Evolutionary conservation across 2,113 vertebrate species (phyloP).

Genomic region (Dicentrarchus labrax): DNA sequence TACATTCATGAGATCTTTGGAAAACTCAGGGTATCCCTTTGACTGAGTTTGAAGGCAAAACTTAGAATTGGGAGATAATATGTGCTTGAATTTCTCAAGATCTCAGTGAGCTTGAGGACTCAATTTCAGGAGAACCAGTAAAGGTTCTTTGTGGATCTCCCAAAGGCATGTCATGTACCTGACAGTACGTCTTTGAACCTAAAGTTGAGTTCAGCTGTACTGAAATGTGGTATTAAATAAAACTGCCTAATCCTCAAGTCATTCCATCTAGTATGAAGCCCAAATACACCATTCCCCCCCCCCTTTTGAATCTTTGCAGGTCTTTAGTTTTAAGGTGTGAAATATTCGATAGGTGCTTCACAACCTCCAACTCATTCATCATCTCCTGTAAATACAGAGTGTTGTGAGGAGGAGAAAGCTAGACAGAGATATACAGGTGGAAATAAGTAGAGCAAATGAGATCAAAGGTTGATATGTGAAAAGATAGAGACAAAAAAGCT

Average conservation of each 20-base stretch:
- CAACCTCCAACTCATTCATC: background rate
- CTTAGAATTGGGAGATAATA: background rate
- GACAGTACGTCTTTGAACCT: background rate
- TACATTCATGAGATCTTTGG: background rate
- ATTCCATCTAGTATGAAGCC: background rate
- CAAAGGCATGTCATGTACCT: background rate
- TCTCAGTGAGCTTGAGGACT: background rate
- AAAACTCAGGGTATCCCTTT: background rate
- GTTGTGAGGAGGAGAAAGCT: background rate
- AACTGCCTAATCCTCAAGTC: background rate
- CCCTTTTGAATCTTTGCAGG: background rate
- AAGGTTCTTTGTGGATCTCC: conserved; percentile 3
- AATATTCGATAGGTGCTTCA: background rate
- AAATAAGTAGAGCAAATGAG: background rate
- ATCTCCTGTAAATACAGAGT: background rate
- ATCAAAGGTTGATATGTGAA: background rate
- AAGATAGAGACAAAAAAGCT: background rate
- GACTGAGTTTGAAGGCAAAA: background rate
- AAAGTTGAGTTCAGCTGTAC: background rate
- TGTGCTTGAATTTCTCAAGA: background rate
- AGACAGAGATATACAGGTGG: background rate
- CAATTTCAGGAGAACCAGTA: too few relatives aligned
- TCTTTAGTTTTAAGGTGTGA: background rate
- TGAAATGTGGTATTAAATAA: background rate
- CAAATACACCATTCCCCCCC: background rate